Evolutionary conservation across 2,797 vertebrate species (phyloP).

Genomic region (Megaceryle alcyon): DNA sequence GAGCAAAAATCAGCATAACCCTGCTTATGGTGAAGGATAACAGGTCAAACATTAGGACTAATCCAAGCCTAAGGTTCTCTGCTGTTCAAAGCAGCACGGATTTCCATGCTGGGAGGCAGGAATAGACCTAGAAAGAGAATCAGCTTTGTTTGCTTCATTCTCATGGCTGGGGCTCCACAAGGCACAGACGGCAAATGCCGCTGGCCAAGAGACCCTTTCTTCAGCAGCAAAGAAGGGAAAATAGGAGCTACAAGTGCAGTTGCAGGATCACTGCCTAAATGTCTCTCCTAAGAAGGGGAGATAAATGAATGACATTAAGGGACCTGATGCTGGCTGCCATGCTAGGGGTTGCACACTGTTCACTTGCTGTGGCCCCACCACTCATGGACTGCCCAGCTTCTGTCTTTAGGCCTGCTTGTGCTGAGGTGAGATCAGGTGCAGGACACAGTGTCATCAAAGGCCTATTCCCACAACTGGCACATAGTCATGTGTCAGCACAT

Average conservation of each 20-base stretch:
- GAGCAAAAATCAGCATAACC: background rate
- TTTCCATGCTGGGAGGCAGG: background rate
- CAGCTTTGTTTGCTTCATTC: background rate
- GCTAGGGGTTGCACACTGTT: background rate
- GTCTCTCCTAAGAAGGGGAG: background rate
- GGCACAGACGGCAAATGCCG: fast-evolving
- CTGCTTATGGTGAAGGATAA: background rate
- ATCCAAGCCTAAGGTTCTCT: background rate
- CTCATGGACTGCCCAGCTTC: background rate
- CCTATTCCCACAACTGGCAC: background rate
- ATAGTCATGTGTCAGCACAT: fast-evolving
- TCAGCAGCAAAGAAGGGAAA: background rate
- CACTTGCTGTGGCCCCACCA: fast-evolving
- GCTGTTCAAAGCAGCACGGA: background rate
- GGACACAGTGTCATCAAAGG: background rate
- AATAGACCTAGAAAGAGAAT: background rate
- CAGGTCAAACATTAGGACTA: background rate
- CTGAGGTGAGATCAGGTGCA: background rate
- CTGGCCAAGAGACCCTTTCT: background rate
- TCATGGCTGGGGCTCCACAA: background rate
- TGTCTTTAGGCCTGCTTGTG: background rate
- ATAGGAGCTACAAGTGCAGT: fast-evolving
- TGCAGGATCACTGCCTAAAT: background rate
- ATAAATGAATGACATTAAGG: background rate
- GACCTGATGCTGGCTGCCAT: background rate